Evolutionary conservation across 1,140 invertebrate species (phyloP), one percentile per base, ranked within the genome.

Genomic region (Drosophila pectinifera): DNA sequence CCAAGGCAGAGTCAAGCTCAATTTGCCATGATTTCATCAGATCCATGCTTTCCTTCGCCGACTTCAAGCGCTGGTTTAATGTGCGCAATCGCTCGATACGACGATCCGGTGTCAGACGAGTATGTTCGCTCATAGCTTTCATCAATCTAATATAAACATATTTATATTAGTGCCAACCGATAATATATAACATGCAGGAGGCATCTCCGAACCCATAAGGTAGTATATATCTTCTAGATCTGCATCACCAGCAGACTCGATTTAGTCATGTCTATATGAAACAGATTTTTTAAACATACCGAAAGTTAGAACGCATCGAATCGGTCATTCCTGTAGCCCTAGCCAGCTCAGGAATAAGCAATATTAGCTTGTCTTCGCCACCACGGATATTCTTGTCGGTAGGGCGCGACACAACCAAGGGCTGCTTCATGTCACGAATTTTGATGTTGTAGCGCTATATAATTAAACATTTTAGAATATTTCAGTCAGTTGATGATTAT

Each of bases 321-420:
- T 95, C 94, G 0, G 93, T 94, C 10, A 95, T 91, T 13, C 96
- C 96, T 8, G 96, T 97, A 65, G 95, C 93, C 8, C 94, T 93
- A 74, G 96, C 96, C n/a, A 97, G 82, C 92, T 97, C 96, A 0
- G 96, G 96, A 26, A 97, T 93, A 0, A 97, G 92, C 79, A 94
- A 94, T 4, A 96, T 93, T 0, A 94, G 55, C 58, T 96, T 94
- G 0, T 93, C 79, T 0, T 7, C 26, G 2, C 84, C 80, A 14
- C 94, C 94, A 43, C 95, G 93, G 18, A 95, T 94, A 43, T 96
- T 95, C 42, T 94, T 94, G 0, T 93, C 90, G 73, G 95, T 96
- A 0, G 94, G 92, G 8, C 93, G 92, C 0, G 95, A 94, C 0
- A 96, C 92, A 5, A 97, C 88, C 80, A 97, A 67, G 0, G 96